Conservation (phyloP, 1,140 invertebrate genomes). For the Muscidifurax raptorellus region DNA sequence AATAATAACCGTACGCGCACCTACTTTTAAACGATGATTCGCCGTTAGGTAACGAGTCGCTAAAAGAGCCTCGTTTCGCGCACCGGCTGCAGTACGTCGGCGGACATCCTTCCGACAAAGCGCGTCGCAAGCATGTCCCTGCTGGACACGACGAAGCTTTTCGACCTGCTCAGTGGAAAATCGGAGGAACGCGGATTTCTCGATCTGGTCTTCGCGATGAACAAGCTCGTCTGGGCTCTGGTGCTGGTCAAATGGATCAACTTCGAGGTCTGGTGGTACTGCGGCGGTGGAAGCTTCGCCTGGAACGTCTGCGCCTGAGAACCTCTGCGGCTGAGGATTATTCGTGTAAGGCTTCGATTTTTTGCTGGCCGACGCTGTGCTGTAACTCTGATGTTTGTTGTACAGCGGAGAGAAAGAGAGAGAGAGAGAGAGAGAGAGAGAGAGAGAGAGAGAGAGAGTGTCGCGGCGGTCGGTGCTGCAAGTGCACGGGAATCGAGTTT, state of each 20-base stretch:
- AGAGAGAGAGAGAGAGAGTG: no score
- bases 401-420: no score
- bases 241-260: constrained; percentile 64
- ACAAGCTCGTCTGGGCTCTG: constrained; percentile 56
- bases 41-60: neutral
- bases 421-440: no score
- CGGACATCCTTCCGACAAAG: neutral
- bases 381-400: no score
- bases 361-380: neutral
- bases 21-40: neutral
- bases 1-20: neutral
- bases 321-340: neutral
- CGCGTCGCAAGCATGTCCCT: neutral
- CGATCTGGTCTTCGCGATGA: constrained; percentile 58
- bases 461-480: no score
- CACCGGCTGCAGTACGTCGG: neutral
- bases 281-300: constrained; percentile 52
- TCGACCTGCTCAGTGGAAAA: constrained; percentile 55
- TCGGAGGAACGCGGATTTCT: constrained; percentile 48
- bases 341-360: neutral
- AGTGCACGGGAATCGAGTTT: no score
- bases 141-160: constrained; percentile 48
- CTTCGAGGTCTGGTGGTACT: constrained; percentile 57
- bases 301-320: constrained; percentile 40
- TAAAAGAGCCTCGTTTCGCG: constrained; percentile 1